Base-by-base conservation (phyloP, 2,888 invertebrate species). In the Acrobasis suavella region DNA sequence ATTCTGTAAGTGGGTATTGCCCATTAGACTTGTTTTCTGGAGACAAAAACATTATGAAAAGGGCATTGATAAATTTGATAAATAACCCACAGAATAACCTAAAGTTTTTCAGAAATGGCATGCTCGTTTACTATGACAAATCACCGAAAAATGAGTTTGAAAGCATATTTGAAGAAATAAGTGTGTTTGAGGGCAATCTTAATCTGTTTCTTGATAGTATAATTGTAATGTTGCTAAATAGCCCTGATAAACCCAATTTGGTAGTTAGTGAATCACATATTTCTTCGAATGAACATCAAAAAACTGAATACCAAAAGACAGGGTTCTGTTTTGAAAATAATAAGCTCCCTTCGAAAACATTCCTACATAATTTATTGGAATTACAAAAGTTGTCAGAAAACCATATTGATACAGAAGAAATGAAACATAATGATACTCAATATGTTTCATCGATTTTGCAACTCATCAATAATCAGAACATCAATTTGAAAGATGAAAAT, bases 11-110 rank as follows among this genome's bases (percentile, higher is more conserved):
- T 75, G 78, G 83, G n/a, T 96, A 95, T 76, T 96, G 96, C 72
- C 96, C 96, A 0, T 79, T 96, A 63, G 95, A 95, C 77, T 85
- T 96, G 42, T 96, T 95, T 86, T 95, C 95, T 66, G 96, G 95
- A 51, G 82, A 93, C 65, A 86, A 76, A 68, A 65, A 67, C 14
- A 86, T 94, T 75, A 95, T 95, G 94, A 93, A 87, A 71, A 76
- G 77, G 69, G 93, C 95, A 10, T 69, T 95, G 15, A 67, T 81
- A 55, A 88, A 83, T 61, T 78, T 95, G 46, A 80, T 94, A 16
- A 73, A 85, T 14, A 93, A 93, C 70, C 95, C 95, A 56, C 95
- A 95, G 72, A 95, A 95, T 77, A 95, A 95, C 78, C 87, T 95
- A 8, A 93, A 94, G 80, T 78, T 95, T 50, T 95, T 95, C 75